Conservation (phyloP, 2,797 vertebrate species). For the Tapera naevia region DNA sequence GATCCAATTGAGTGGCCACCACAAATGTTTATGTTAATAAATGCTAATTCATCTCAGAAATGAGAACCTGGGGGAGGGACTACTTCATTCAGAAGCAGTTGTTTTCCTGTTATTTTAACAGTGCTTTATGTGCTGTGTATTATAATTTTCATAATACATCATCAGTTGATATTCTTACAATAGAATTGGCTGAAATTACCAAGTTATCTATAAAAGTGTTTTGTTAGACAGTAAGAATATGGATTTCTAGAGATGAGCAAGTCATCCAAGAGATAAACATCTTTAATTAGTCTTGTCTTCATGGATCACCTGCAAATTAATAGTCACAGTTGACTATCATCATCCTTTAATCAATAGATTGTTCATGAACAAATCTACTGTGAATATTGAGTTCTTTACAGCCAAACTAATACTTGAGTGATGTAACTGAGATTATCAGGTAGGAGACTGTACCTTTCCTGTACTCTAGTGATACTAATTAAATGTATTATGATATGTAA, state of each 20-base stretch:
- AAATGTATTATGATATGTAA: background rate
- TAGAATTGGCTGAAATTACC: background rate
- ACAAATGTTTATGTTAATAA: background rate
- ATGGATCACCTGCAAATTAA: background rate
- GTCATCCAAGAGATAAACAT: background rate
- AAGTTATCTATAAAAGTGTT: background rate
- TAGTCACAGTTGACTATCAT: background rate
- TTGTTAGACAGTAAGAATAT: background rate
- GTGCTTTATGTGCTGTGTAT: background rate
- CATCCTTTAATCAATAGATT: background rate
- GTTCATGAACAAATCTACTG: background rate
- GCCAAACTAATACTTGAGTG: background rate
- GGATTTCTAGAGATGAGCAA: background rate
- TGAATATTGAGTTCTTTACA: background rate
- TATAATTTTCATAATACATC: background rate
- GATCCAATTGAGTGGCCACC: background rate
- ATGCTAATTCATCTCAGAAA: background rate
- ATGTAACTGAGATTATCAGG: background rate
- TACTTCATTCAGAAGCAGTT: background rate
- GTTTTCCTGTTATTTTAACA: background rate
- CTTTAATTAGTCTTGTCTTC: slow-evolving; percentile 32
- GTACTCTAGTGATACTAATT: background rate
- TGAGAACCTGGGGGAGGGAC: background rate
- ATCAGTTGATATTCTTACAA: background rate
- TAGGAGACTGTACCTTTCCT: background rate